phyloP scores from a whole-genome alignment of 1,140 invertebrate genomes.

The Megathymus violae region DNA sequence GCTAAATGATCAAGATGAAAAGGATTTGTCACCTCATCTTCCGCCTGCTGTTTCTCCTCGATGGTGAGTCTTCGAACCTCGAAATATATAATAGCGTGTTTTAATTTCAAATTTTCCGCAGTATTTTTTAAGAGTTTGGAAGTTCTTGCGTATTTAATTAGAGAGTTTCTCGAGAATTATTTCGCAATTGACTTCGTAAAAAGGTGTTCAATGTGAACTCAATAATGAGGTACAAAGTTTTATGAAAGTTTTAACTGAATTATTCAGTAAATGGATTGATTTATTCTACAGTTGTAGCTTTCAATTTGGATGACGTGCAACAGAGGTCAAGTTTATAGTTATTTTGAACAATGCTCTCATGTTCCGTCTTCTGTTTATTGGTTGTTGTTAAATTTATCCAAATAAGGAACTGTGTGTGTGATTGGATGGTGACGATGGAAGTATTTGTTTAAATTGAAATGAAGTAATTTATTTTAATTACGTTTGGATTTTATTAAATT shows the following conservation, averaged over 20 bases:
- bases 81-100: constrained; percentile 19
- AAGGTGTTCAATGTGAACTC: constrained; percentile 25
- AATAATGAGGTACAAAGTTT: constrained; percentile 20
- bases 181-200: constrained; percentile 29
- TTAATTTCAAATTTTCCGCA: constrained; percentile 32
- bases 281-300: background rate
- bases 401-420: background rate
- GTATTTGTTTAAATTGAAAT: background rate
- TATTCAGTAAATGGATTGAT: constrained; percentile 2
- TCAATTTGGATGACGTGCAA: constrained; percentile 11
- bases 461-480: background rate
- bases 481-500: too few relatives aligned
- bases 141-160: constrained; percentile 31
- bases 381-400: background rate
- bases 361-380: too few relatives aligned
- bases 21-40: constrained; percentile 77
- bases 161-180: constrained; percentile 24
- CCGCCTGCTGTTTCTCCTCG: constrained; percentile 69
- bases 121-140: constrained; percentile 19
- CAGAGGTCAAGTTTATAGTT: background rate
- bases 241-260: constrained; percentile 28
- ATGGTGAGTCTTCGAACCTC: constrained; percentile 56
- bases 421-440: background rate
- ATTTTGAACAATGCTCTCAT: background rate
- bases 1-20: constrained; percentile 71